A percentile compares a stretch with the other conserved stretches of the same genome.
phyloP scores from a whole-genome alignment of 2,113 vertebrate species.

The Camelus dromedarius region DNA sequence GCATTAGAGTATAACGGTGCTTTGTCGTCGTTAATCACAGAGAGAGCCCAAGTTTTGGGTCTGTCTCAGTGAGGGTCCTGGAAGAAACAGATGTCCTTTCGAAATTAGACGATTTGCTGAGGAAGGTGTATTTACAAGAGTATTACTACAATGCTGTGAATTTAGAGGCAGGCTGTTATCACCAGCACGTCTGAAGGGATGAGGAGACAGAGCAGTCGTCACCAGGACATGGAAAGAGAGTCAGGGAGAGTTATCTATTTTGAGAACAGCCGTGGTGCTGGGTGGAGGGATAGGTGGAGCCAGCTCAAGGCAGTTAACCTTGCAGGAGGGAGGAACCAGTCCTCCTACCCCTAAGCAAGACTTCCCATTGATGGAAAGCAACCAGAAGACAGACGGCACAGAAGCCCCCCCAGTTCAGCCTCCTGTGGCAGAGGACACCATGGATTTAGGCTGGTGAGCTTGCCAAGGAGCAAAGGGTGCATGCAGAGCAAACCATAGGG shows the following conservation, averaged over 20 bases:
- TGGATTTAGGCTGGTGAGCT: not conserved
- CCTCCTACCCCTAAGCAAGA: not conserved
- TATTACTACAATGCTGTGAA: not conserved
- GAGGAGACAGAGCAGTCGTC: not conserved
- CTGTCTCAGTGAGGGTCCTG: not conserved
- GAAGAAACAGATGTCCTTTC: not conserved
- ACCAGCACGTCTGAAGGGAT: not conserved
- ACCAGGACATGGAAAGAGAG: not conserved
- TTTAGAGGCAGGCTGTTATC: not conserved
- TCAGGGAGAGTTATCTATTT: not conserved
- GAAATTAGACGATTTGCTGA: not conserved
- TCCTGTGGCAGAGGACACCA: not conserved
- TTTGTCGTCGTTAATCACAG: not conserved
- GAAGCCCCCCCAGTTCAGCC: not conserved
- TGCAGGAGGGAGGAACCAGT: not conserved
- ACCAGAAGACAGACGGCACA: not conserved
- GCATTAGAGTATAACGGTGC: no score
- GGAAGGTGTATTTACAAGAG: not conserved
- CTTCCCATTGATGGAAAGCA: not conserved
- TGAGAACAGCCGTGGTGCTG: not conserved
- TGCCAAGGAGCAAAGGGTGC: not conserved
- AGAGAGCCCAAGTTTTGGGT: not conserved
- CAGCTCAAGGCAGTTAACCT: not conserved
- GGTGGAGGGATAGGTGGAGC: not conserved
- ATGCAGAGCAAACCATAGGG: not conserved